Evolutionary conservation across 2,113 vertebrate genomes (phyloP), one percentile per base, ranked within the genome.

Genomic region (Tupaia chinensis): DNA sequence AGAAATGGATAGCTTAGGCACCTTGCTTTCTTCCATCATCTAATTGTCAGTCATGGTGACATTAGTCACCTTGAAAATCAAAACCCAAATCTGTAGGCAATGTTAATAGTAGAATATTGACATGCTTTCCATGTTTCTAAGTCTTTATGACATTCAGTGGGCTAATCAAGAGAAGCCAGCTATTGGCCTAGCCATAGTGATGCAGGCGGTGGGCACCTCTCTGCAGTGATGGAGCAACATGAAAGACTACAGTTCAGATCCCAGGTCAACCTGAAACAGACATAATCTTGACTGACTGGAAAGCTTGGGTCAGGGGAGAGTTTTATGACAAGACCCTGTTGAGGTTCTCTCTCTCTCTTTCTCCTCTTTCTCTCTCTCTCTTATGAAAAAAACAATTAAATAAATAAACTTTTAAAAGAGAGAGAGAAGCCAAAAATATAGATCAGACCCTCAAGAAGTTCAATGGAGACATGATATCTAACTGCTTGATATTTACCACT

Each of bases 1-100:
- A n/a, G 27, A 29, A 23, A 87, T 25, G 66, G 27, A 29, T 27
- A 27, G 34, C n/a, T 23, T 12, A 54, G n/a, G 32, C 22, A 78
- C 27, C 53, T 68, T 89, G 9, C 32, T 82, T 92, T 56, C 12
- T 87, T 81, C 81, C 8, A 65, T 11, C 12, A 29, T 34, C 27
- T 27, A 60, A 19, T 79, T 86, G 20, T 65, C 17, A 58, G 27
- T 78, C n/a, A 32, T 73, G 11, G 54, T 80, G 56, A 79, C 22
- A 73, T 82, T 90, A 32, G n/a, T 69, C 22, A 66, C 77, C 32
- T 82, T 85, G 79, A 85, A 94, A 94, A 83, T 19, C 22, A 34
- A 87, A 83, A n/a, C 19, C 14, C n/a, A 56, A 87, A 89, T 87
- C 22, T 82, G 27, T 58, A 87, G 16, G 70, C 72, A 76, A 10